These are phyloP conservation scores for Callocephalon fimbriatum DNA, from an alignment of 2,113 vertebrate genomes.

Conservation along the genomic window DNA sequence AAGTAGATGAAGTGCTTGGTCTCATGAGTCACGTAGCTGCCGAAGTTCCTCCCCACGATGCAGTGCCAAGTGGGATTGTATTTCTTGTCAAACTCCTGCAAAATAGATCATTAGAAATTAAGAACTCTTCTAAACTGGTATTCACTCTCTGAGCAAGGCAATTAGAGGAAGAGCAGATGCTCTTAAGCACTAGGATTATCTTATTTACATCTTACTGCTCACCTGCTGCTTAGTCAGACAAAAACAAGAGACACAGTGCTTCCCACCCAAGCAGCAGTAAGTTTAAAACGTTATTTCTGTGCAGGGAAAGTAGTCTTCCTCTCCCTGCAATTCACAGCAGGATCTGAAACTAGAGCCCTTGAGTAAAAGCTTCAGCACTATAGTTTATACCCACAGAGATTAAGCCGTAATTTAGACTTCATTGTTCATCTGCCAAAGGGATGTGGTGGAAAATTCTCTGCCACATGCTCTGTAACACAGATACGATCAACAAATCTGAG, in stretches of 20 bases:
- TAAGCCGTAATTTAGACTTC: background rate
- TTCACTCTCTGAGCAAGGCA: background rate
- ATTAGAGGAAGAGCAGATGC: background rate
- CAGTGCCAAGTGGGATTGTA: slow-evolving; percentile 99
- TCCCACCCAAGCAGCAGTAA: background rate
- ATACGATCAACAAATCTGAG: background rate
- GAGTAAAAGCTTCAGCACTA: background rate
- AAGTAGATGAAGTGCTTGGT: slow-evolving; percentile 99
- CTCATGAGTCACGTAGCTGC: slow-evolving; percentile 98
- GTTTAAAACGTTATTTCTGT: background rate
- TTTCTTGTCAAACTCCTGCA: slow-evolving; percentile 98
- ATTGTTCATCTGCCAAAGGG: background rate
- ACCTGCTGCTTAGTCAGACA: background rate
- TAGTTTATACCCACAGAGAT: background rate
- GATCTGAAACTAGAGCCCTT: background rate
- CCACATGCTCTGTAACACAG: background rate
- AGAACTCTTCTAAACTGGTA: background rate
- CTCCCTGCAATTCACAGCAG: background rate
- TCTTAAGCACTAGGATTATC: background rate
- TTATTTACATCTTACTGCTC: background rate
- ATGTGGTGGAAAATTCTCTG: background rate
- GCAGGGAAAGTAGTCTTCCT: background rate
- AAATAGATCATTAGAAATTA: slow-evolving; percentile 49
- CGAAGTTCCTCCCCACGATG: slow-evolving; percentile 98
- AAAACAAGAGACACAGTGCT: background rate